A percentile compares a stretch with the other conserved stretches of the same genome.
These are phyloP conservation scores for Drosophila lini DNA, from an alignment of 1,140 invertebrate genomes.

Conservation along the genomic window DNA sequence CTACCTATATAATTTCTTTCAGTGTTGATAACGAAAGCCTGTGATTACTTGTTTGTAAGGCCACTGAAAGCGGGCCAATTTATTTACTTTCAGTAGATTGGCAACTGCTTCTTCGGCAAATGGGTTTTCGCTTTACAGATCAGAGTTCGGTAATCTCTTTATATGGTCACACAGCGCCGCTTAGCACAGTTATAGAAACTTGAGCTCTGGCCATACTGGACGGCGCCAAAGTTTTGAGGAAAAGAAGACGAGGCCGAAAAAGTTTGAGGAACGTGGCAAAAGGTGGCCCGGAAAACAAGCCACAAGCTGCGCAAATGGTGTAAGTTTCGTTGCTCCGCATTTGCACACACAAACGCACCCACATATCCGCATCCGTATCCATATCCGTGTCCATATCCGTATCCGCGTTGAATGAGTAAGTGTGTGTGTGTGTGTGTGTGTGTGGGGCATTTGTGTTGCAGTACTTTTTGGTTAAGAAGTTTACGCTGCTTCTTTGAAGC, in stretches of 20 bases:
- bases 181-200: conserved; percentile 24
- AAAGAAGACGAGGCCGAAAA: neutral
- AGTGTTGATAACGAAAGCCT: conserved; percentile 8
- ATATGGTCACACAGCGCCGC: conserved; percentile 40
- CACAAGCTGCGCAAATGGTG: conserved; percentile 34
- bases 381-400: neutral
- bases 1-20: neutral
- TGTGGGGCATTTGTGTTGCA: conserved; percentile 25
- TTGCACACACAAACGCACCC: neutral
- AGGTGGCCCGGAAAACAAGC: conserved; percentile 21
- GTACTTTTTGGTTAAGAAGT: conserved; percentile 66
- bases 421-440: neutral
- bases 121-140: conserved; percentile 16
- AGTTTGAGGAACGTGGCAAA: conserved; percentile 29
- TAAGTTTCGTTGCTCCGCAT: conserved; percentile 29
- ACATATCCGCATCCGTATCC: neutral
- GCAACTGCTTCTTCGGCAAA: neutral
- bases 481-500: conserved; percentile 32
- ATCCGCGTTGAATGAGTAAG: conserved; percentile 1
- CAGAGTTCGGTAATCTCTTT: conserved; percentile 51
- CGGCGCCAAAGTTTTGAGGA: conserved; percentile 16
- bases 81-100: conserved; percentile 18
- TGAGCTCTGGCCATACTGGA: conserved; percentile 41
- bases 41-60: conserved; percentile 25
- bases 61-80: conserved; percentile 32